Evolutionary conservation across 2,888 invertebrate species (phyloP).

Genomic region (Salpingus planirostris): DNA sequence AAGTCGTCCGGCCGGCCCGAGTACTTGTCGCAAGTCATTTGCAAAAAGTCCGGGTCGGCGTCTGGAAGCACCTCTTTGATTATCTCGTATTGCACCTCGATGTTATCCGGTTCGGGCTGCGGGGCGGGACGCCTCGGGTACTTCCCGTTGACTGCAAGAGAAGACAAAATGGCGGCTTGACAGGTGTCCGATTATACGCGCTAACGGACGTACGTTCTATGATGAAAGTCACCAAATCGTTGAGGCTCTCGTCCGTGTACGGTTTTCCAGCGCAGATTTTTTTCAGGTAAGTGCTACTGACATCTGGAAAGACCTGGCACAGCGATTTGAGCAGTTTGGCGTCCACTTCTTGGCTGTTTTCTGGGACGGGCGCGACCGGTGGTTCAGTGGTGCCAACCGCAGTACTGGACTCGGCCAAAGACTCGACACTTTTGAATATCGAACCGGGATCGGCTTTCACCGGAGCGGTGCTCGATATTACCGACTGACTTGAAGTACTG

Average conservation of each 20-base stretch:
- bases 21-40: slow-evolving; percentile 19
- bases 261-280: slow-evolving; percentile 19
- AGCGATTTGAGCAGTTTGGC: slow-evolving; percentile 2
- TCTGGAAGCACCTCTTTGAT: slow-evolving; percentile 28
- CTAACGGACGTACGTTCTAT: slow-evolving; percentile 16
- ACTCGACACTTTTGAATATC: no score
- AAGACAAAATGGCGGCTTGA: slow-evolving; percentile 8
- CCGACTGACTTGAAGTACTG: no score
- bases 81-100: slow-evolving; percentile 25
- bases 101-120: slow-evolving; percentile 16
- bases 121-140: slow-evolving; percentile 24
- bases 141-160: slow-evolving; percentile 14
- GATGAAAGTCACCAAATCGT: slow-evolving; percentile 20
- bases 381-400: no score
- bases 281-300: slow-evolving; percentile 25
- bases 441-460: no score
- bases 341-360: background rate
- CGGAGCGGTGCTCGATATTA: no score
- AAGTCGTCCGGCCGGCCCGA: slow-evolving; percentile 19
- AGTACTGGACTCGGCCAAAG: no score
- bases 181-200: slow-evolving; percentile 1
- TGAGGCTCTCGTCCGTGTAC: slow-evolving; percentile 14
- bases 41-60: slow-evolving; percentile 29
- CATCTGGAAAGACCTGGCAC: slow-evolving; percentile 27
- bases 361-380: no score